phyloP scores from a whole-genome alignment of 92 coral and sea anemone species.

The Anthopleura xanthogrammica region DNA sequence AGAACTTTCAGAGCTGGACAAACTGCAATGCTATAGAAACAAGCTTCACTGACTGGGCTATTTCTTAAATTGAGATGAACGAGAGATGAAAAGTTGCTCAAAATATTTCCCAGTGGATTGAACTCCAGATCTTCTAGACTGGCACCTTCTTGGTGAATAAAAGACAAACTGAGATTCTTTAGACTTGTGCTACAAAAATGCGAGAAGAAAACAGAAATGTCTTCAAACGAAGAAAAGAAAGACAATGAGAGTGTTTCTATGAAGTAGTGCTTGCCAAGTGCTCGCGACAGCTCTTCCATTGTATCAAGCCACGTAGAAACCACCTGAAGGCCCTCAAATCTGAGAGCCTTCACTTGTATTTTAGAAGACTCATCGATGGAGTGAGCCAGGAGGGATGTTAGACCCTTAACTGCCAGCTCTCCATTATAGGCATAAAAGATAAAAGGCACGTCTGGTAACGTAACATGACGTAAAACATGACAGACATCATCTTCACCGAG shows the following conservation, averaged over 20 bases:
- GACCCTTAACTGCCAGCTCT: background rate
- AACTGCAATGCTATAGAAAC: background rate
- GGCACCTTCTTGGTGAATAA: background rate
- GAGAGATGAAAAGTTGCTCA: background rate
- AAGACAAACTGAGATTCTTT: background rate
- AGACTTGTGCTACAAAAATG: background rate
- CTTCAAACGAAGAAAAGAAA: slow-evolving; percentile 2
- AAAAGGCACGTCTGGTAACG: slow-evolving; percentile 2
- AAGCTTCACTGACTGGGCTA: background rate
- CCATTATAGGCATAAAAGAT: background rate
- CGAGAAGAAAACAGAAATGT: slow-evolving; percentile 3
- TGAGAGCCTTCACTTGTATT: background rate
- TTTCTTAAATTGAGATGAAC: background rate
- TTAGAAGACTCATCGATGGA: background rate
- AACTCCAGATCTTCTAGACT: slow-evolving; percentile 2
- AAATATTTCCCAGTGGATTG: background rate
- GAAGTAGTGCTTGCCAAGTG: background rate
- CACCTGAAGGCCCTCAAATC: background rate
- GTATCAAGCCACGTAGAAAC: slow-evolving; percentile 4
- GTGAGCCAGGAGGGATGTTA: background rate
- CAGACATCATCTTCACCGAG: background rate
- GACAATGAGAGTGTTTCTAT: background rate
- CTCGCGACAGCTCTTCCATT: slow-evolving; percentile 2
- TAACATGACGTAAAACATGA: background rate
- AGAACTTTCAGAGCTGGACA: background rate